These are phyloP conservation scores for Ferdinandea cuprea DNA, from an alignment of 2,888 invertebrate genomes.

Conservation along the genomic window DNA sequence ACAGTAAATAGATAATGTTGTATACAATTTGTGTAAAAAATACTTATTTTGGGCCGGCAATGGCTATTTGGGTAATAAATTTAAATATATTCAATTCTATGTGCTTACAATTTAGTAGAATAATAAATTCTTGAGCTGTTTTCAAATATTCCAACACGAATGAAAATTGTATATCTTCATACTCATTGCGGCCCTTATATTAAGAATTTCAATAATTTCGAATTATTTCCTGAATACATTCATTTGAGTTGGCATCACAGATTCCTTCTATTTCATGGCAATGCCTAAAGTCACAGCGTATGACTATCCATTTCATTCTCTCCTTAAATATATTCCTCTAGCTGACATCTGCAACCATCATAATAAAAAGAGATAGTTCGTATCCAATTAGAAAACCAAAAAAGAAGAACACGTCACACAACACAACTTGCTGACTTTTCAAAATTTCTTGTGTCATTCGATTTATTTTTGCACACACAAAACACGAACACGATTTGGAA, in stretches of 20 bases:
- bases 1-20: no score
- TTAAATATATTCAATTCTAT: no score
- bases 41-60: no score
- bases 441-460: slow-evolving; percentile 39
- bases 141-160: no score
- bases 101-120: no score
- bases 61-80: no score
- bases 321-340: neutral
- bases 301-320: slow-evolving; percentile 20
- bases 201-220: no score
- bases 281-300: neutral
- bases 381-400: neutral
- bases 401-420: slow-evolving; percentile 50
- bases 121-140: no score
- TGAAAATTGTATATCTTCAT: no score
- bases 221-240: slow-evolving; percentile 16
- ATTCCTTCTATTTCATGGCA: slow-evolving; percentile 27
- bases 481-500: neutral
- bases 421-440: slow-evolving; percentile 30
- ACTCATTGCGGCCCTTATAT: no score
- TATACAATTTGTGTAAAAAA: no score
- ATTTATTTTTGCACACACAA: slow-evolving; percentile 32
- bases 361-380: slow-evolving; percentile 22
- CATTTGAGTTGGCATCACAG: neutral
- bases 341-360: slow-evolving; percentile 20